phyloP scores from a whole-genome alignment of 2,113 vertebrate species.

The Cromileptes altivelis region DNA sequence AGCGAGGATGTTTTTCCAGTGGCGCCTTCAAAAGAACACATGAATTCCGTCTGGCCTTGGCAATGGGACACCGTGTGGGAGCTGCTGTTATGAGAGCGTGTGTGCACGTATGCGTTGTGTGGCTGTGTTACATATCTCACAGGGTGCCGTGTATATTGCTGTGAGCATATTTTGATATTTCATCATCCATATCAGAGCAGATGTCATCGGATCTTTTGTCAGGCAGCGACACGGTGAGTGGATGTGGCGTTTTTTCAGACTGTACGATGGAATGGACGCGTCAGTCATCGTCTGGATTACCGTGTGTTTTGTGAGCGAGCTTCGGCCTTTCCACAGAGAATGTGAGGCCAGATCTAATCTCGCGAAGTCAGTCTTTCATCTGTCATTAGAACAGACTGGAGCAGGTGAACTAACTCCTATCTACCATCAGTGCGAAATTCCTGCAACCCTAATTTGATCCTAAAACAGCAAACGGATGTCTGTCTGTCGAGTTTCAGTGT shows the following conservation, averaged over 20 bases:
- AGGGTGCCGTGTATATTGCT: background rate
- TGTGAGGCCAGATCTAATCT: constrained; percentile 75
- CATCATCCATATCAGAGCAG: constrained; percentile 43
- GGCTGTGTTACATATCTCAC: constrained; percentile 36
- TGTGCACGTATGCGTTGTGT: constrained; percentile 17
- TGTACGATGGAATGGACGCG: constrained; percentile 46
- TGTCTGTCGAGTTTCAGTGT: constrained; percentile 53
- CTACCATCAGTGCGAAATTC: constrained; percentile 84
- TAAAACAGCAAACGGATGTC: constrained; percentile 85
- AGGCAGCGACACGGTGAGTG: constrained; percentile 9
- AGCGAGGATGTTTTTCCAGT: constrained; percentile 62
- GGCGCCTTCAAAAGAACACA: constrained; percentile 63
- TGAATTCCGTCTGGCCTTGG: constrained; percentile 49
- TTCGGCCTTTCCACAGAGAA: constrained; percentile 65
- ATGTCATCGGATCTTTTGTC: constrained; percentile 49
- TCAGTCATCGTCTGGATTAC: constrained; percentile 72
- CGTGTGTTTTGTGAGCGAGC: constrained; percentile 68
- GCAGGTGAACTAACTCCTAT: constrained; percentile 80
- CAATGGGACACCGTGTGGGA: constrained; percentile 26
- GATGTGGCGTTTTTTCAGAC: background rate
- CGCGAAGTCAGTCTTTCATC: constrained; percentile 76
- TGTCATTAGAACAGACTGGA: constrained; percentile 82
- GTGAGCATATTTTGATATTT: constrained; percentile 51
- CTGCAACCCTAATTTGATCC: constrained; percentile 85
- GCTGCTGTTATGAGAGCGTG: constrained; percentile 5